Percentiles rank a stretch among this genome's conserved stretches.
phyloP scores from a whole-genome alignment of 2,888 invertebrate species.

The Cephus nigrinus region DNA sequence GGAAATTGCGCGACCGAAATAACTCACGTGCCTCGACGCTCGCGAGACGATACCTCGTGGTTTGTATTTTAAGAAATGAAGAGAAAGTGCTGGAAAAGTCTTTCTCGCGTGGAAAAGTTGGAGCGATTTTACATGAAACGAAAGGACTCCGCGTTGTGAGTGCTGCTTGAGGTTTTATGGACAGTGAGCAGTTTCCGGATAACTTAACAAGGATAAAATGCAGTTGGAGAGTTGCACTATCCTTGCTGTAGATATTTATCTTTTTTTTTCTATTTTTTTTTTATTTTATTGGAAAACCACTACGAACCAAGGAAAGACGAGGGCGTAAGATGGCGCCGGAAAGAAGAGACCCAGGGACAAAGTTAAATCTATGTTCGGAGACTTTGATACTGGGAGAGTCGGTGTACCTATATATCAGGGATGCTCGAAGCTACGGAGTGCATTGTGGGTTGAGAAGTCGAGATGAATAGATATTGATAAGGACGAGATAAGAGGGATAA shows the following conservation, averaged over 20 bases:
- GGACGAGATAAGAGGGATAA: background rate
- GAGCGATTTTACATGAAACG: background rate
- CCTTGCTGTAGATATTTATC: background rate
- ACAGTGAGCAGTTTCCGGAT: background rate
- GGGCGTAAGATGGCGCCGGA: background rate
- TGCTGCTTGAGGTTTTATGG: background rate
- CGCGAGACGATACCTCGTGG: background rate
- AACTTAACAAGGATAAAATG: background rate
- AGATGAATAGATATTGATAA: background rate
- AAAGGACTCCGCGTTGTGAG: background rate
- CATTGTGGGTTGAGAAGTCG: background rate
- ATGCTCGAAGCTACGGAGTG: background rate
- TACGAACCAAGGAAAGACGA: background rate
- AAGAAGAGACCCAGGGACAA: background rate
- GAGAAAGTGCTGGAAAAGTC: background rate
- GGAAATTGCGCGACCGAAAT: constrained; percentile 30
- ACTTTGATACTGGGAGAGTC: background rate
- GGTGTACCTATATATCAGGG: background rate
- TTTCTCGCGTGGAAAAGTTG: background rate
- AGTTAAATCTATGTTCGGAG: background rate
- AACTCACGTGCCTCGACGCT: background rate
- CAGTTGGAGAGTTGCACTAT: background rate
- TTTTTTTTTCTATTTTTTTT: background rate
- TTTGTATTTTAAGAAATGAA: background rate
- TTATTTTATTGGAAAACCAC: background rate